Base-by-base conservation (phyloP, 2,888 invertebrate genomes). In the Alloscopus bannaensis region DNA sequence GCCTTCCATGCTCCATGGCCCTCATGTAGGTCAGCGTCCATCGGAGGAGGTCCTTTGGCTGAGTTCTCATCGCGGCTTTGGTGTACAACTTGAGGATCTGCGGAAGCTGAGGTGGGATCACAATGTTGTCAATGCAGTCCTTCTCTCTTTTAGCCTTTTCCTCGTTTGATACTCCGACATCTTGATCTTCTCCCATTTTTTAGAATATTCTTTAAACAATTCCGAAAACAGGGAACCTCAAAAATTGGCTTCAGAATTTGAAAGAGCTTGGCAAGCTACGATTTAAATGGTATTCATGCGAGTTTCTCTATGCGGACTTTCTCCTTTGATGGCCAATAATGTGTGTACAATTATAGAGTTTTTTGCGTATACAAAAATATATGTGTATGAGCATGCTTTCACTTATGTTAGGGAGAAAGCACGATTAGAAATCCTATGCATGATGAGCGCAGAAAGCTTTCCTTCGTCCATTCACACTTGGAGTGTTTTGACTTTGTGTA, bases 21-120 rank as follows among this genome's bases (percentile, higher is more conserved):
- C 75, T 66, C 57, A 84, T 83, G 57, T 84, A 84, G 11, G 81
- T 64, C 6, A 40, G 65, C 18, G 72, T 73, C 75, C 75, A 79
- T 20, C 45, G 24, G 24, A 76, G 50, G 8, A 76, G 45, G 28
- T 76, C 62, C 20, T 68, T 47, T 2, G 76, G 76, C 22, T 76
- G 76, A 1, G 76, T 76, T 50, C 76, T 76, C 68, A 76, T 68
- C 20, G 76, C 76, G 4, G 68, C n/a, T 40, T 76, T 76, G 2
- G 76, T 76, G 45, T 69, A 76, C 24, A 42, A 31, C 18, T 76
- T 76, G 4, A 76, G 29, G 13, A 76, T 76, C 24, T 76, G 59
- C 1, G 76, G 76, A 1, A 76, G 65, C 20, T 69, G 60, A 16
- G 76, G 76, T n/a, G 76, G 76, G 42, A 76, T 76, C 65, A 66